These are phyloP conservation scores for Eonycteris spelaea DNA, from an alignment of 2,113 vertebrate genomes.

Conservation along the genomic window DNA sequence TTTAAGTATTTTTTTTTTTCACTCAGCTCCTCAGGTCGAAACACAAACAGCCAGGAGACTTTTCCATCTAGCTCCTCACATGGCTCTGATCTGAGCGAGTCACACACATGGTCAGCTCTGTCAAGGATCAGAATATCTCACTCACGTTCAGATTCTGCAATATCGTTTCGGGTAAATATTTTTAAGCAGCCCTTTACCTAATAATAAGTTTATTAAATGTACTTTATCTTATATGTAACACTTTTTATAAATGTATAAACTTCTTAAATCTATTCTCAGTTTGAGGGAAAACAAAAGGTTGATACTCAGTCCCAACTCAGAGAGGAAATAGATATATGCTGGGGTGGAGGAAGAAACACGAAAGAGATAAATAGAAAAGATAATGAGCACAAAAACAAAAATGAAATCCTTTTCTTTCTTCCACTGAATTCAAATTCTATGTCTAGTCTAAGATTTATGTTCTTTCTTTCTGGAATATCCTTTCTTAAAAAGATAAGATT, in stretches of 20 bases:
- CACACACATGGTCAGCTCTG: not conserved
- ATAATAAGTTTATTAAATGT: not conserved
- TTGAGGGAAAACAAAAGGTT: not conserved
- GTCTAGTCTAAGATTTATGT: not conserved
- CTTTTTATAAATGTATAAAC: not conserved
- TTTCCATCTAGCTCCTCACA: conserved; percentile 82
- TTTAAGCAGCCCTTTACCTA: conserved; percentile 22
- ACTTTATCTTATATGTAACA: not conserved
- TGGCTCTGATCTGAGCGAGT: conserved; percentile 78
- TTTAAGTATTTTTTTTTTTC: conserved; percentile 62
- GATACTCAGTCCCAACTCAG: not conserved
- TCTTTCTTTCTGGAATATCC: not conserved
- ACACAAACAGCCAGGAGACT: conserved; percentile 82
- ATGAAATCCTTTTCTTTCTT: not conserved
- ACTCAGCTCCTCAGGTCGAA: conserved; percentile 91
- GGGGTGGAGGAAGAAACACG: not conserved
- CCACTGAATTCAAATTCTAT: not conserved
- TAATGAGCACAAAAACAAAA: not conserved
- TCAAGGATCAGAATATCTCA: conserved; percentile 70
- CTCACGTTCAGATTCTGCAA: conserved; percentile 84
- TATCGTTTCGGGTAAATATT: conserved; percentile 87
- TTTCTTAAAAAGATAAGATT: not conserved
- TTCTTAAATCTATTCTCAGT: not conserved
- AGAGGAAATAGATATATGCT: not conserved
- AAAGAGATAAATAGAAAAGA: not conserved